Evolutionary conservation across 2,113 vertebrate genomes (phyloP).

Genomic region (Pseudopipra pipra): DNA sequence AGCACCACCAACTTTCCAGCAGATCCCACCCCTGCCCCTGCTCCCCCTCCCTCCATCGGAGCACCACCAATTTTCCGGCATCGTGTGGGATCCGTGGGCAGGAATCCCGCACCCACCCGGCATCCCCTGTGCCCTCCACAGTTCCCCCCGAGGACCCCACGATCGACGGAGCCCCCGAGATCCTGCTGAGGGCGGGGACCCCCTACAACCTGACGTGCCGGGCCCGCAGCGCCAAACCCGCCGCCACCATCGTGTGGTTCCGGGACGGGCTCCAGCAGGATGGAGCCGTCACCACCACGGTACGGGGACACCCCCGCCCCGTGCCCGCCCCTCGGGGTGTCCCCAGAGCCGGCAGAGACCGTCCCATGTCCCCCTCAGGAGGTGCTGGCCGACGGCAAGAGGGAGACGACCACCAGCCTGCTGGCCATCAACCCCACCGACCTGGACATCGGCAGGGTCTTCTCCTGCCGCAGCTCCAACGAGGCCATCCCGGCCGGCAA

Average conservation of each 20-base stretch:
- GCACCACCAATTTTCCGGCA: neutral
- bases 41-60: neutral
- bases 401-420: conserved; percentile 88
- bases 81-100: neutral
- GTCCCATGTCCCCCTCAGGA: conserved; percentile 69
- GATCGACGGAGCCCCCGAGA: conserved; percentile 86
- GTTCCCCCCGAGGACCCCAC: conserved; percentile 89
- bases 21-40: neutral
- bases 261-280: conserved; percentile 84
- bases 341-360: neutral
- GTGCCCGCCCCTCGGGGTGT: accelerated
- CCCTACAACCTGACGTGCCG: conserved; percentile 90
- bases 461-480: conserved; percentile 87
- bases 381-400: conserved; percentile 86
- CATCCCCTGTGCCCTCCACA: neutral
- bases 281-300: conserved; percentile 85
- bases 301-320: neutral
- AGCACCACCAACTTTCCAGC: too few species aligned
- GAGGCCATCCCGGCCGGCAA: conserved; percentile 86
- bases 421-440: conserved; percentile 86
- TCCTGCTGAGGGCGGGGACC: conserved; percentile 85
- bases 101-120: too few species aligned
- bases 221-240: conserved; percentile 89
- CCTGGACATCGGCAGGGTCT: conserved; percentile 85
- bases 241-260: conserved; percentile 89